Percentiles rank a stretch among this genome's conserved stretches.
Conservation (phyloP, 2,888 invertebrate species). For the Conus canariensis region DNA sequence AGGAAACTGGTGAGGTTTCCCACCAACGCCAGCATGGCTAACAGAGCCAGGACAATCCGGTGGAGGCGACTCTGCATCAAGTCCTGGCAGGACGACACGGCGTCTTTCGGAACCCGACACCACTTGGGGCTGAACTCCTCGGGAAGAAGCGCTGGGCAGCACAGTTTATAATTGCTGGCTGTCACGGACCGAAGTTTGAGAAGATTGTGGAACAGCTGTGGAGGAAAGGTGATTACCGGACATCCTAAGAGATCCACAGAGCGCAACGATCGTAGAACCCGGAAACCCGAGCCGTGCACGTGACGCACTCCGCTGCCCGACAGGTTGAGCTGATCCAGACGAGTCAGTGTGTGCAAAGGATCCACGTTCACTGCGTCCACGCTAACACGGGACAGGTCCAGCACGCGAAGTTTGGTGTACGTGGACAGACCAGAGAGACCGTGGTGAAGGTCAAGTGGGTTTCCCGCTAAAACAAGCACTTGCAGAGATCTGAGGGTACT, state of each 20-base stretch:
- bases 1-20: constrained; percentile 3
- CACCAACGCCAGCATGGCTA: neutral
- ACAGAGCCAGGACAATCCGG: neutral
- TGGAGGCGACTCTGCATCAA: constrained; percentile 15
- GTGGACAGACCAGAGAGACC: too few species aligned
- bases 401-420: neutral
- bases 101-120: constrained; percentile 24
- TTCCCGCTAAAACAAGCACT: too few species aligned
- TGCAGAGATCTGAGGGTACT: neutral
- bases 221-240: neutral
- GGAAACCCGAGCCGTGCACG: neutral
- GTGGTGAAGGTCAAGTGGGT: too few species aligned
- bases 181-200: neutral
- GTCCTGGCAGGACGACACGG: constrained; percentile 30
- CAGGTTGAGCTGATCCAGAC: neutral
- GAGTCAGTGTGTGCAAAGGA: neutral
- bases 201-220: neutral
- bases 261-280: neutral
- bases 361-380: neutral
- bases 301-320: neutral
- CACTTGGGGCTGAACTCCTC: neutral
- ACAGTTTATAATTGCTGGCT: constrained; percentile 21
- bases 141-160: constrained; percentile 13
- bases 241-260: neutral
- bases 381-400: neutral